Conservation (phyloP, 2,797 vertebrate genomes). For the Phalanger gymnotis region DNA sequence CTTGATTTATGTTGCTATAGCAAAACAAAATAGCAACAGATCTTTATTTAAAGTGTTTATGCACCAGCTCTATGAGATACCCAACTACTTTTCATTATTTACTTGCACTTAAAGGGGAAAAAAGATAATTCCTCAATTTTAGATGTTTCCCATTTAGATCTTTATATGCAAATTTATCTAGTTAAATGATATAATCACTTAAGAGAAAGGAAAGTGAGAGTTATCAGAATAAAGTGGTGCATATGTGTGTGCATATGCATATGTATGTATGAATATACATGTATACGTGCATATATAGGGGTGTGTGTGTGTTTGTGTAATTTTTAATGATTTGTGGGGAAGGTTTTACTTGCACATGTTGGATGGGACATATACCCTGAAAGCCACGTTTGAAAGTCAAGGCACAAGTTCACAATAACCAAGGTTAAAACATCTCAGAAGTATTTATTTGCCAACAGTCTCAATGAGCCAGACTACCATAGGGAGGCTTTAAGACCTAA, state of each 20-base stretch:
- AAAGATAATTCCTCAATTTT: neutral
- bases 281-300: rapidly evolving
- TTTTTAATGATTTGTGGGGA: neutral
- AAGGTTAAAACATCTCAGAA: neutral
- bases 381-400: neutral
- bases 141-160: neutral
- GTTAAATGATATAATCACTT: neutral
- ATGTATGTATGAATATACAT: neutral
- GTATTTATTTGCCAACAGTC: neutral
- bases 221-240: neutral
- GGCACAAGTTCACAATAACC: neutral
- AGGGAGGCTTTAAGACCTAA: neutral
- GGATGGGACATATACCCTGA: neutral
- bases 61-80: neutral
- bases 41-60: neutral
- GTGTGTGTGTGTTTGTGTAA: neutral
- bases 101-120: neutral
- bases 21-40: neutral
- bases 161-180: neutral
- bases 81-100: neutral
- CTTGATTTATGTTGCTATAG: slow-evolving; percentile 4
- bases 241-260: neutral
- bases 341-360: neutral
- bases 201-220: neutral
- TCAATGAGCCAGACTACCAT: neutral